These are phyloP conservation scores for Kryptolebias ocellatus DNA, from an alignment of 2,797 vertebrate species.

Conservation along the genomic window DNA sequence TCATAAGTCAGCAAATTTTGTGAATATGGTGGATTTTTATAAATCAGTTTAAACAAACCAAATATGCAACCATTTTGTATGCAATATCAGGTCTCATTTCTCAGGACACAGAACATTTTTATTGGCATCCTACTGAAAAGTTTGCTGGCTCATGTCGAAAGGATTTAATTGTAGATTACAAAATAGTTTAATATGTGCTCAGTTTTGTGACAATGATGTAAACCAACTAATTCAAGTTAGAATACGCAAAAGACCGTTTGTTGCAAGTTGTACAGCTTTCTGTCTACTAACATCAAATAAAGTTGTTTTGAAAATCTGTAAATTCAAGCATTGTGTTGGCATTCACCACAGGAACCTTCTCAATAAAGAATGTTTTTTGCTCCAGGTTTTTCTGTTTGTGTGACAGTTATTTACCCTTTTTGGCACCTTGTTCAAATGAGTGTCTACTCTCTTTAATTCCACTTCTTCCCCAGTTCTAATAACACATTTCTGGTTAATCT, in stretches of 20 bases:
- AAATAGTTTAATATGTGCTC: neutral
- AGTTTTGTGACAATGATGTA: neutral
- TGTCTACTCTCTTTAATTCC: slow-evolving; percentile 30
- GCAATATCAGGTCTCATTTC: neutral
- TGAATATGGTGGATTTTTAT: neutral
- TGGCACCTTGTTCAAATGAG: slow-evolving; percentile 23
- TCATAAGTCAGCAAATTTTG: neutral
- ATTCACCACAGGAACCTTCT: neutral
- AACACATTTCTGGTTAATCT: slow-evolving; percentile 60
- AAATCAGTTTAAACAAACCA: neutral
- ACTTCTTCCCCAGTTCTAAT: slow-evolving; percentile 36
- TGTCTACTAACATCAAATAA: neutral
- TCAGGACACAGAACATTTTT: neutral
- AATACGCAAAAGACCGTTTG: neutral
- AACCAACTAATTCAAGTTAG: neutral
- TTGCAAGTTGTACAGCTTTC: neutral
- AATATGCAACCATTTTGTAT: neutral
- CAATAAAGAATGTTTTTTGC: slow-evolving; percentile 1
- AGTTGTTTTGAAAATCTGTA: neutral
- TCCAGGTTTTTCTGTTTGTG: neutral
- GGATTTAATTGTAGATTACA: neutral
- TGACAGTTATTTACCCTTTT: slow-evolving; percentile 9
- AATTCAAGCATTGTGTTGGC: neutral
- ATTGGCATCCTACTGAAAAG: neutral
- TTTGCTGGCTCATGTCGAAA: neutral